A percentile compares a stretch with the other conserved stretches of the same genome.
These are phyloP conservation scores for Spondyliosoma cantharus DNA, from an alignment of 2,797 vertebrate species.

Conservation along the genomic window DNA sequence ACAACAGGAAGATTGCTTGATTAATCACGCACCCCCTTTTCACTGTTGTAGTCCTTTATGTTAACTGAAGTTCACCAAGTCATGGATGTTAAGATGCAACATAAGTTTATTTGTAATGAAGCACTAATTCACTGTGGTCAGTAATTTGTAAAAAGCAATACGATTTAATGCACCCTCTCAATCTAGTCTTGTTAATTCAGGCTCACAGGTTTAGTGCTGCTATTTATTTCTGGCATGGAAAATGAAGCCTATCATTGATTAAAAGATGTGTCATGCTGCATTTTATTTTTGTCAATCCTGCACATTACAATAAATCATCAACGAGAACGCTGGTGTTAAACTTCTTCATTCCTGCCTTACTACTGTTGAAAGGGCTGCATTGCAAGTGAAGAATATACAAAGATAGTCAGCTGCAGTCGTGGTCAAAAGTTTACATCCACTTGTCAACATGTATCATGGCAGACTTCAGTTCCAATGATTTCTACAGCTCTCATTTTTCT, in stretches of 20 bases:
- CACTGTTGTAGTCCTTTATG: constrained; percentile 18
- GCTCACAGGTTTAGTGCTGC: constrained; percentile 37
- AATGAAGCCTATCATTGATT: constrained; percentile 19
- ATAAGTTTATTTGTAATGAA: constrained; percentile 37
- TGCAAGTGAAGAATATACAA: neutral
- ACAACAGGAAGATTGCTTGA: neutral
- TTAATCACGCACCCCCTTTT: neutral
- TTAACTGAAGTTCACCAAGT: neutral
- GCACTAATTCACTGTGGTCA: constrained; percentile 46
- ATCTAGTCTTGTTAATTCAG: neutral
- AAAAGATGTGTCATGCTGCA: constrained; percentile 51
- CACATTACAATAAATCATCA: constrained; percentile 79
- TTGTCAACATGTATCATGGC: no score
- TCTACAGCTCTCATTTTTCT: no score
- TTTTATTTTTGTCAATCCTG: constrained; percentile 65
- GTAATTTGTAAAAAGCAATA: neutral
- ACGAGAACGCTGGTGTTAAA: neutral
- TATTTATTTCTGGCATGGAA: constrained; percentile 60
- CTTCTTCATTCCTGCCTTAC: neutral
- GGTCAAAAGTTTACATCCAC: no score
- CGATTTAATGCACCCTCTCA: constrained; percentile 7
- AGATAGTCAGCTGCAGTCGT: no score
- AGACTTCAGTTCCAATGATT: no score
- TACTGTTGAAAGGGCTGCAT: neutral
- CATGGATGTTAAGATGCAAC: constrained; percentile 11